Conservation (phyloP, 2,113 vertebrate species). For the Callipepla squamata region DNA sequence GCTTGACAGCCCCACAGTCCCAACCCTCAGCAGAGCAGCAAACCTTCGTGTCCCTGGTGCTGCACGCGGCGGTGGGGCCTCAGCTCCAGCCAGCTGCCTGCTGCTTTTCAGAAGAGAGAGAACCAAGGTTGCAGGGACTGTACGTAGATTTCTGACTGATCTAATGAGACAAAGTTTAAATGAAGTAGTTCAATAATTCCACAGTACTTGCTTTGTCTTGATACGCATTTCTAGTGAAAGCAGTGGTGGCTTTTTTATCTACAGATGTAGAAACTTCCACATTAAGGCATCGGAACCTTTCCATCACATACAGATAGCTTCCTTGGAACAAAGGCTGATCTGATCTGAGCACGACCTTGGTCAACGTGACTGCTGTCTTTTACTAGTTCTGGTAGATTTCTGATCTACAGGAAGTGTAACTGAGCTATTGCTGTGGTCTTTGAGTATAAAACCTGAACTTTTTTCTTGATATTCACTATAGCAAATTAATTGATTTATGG, state of each 20-base stretch:
- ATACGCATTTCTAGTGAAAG: not conserved
- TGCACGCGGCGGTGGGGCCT: not conserved
- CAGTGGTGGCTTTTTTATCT: not conserved
- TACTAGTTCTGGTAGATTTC: not conserved
- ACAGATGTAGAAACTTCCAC: not conserved
- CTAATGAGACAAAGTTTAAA: not conserved
- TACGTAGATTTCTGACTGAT: not conserved
- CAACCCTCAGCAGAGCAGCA: not conserved
- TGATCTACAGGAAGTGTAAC: not conserved
- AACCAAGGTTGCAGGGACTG: not conserved
- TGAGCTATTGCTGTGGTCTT: not conserved
- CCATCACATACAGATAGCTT: not conserved
- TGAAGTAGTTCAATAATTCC: not conserved
- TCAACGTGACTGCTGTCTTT: not conserved
- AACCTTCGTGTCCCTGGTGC: not conserved
- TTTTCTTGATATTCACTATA: not conserved
- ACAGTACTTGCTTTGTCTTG: not conserved
- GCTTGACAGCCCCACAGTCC: not conserved
- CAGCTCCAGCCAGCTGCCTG: not conserved
- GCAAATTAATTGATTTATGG: not conserved
- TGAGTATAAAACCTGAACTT: not conserved
- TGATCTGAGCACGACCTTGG: not conserved
- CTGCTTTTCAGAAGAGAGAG: not conserved
- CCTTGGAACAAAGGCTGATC: not conserved
- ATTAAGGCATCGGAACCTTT: fast-evolving